phyloP scores from a whole-genome alignment of 2,888 invertebrate genomes.

The Eucera pruinosa region DNA sequence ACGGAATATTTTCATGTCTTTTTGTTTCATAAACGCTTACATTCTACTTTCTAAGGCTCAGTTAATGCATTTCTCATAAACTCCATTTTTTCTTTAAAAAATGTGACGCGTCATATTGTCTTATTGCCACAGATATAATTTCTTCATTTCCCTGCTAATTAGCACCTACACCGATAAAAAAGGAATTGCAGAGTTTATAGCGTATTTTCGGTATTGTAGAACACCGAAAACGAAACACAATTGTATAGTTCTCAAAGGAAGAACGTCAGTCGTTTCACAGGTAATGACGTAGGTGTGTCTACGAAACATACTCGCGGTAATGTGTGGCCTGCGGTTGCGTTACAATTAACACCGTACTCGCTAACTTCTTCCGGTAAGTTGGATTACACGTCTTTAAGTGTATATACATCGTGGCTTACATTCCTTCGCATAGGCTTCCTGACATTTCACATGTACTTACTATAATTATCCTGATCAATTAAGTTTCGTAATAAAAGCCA shows the following conservation, averaged over 20 bases:
- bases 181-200: neutral
- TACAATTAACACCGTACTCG: conserved; percentile 62
- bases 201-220: conserved; percentile 48
- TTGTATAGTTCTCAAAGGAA: conserved; percentile 69
- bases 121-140: no score
- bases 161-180: neutral
- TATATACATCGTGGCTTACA: no score
- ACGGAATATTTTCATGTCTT: no score
- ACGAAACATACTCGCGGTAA: conserved; percentile 22
- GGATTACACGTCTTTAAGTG: conserved; percentile 25
- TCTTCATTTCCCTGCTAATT: neutral
- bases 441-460: no score
- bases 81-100: no score
- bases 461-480: no score
- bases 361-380: conserved; percentile 54
- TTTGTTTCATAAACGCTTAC: no score
- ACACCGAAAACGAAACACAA: conserved; percentile 72
- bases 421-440: no score
- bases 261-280: conserved; percentile 71
- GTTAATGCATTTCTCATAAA: no score
- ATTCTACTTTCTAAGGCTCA: no score
- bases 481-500: conserved; percentile 9
- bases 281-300: conserved; percentile 71
- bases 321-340: conserved; percentile 60
- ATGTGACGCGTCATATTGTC: no score